phyloP scores from a whole-genome alignment of 2,113 vertebrate genomes.

The Amphiprion percula region DNA sequence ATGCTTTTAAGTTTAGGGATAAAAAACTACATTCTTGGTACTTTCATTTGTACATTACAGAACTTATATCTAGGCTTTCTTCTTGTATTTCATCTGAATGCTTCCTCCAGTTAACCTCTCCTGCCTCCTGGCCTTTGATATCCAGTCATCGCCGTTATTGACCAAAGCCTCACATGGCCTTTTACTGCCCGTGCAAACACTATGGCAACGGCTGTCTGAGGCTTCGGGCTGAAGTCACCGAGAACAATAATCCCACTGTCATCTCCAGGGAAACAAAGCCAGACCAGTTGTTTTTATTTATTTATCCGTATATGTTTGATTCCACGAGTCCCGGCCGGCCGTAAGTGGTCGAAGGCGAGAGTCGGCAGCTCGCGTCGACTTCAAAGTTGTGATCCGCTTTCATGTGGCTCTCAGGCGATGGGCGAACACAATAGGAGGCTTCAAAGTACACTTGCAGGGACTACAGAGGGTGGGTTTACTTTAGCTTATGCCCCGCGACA shows the following conservation, averaged over 20 bases:
- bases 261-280: conserved; percentile 55
- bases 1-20: neutral
- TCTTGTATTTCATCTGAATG: conserved; percentile 3
- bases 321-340: neutral
- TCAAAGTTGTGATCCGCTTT: conserved; percentile 81
- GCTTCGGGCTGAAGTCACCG: conserved; percentile 23
- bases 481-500: conserved; percentile 43
- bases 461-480: conserved; percentile 82
- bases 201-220: conserved; percentile 46
- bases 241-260: conserved; percentile 62
- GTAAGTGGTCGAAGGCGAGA: conserved; percentile 54
- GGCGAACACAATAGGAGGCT: conserved; percentile 70
- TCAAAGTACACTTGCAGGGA: conserved; percentile 77
- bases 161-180: conserved; percentile 50
- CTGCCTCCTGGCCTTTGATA: conserved; percentile 35
- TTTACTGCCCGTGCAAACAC: conserved; percentile 47
- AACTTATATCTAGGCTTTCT: too few species aligned
- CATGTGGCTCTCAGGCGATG: conserved; percentile 73
- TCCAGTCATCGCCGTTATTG: conserved; percentile 25
- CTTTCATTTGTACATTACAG: neutral
- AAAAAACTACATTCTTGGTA: neutral
- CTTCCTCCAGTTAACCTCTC: neutral
- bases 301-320: conserved; percentile 63
- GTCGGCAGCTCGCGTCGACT: conserved; percentile 66
- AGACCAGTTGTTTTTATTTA: conserved; percentile 55